phyloP scores from a whole-genome alignment of 2,888 invertebrate genomes.

The Andrena hattorfiana region DNA sequence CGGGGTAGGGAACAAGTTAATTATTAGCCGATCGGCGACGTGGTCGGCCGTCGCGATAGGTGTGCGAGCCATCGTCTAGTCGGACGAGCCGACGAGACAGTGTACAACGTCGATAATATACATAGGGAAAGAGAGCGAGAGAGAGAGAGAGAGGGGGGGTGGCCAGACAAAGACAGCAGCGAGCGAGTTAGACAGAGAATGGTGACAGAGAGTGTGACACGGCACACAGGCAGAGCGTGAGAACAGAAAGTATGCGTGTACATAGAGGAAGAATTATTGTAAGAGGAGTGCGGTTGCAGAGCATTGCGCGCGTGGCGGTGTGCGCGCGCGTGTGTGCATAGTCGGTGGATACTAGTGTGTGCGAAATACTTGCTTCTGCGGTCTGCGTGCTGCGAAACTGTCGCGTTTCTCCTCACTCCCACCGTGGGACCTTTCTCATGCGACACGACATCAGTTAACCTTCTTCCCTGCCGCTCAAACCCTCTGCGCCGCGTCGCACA shows the following conservation, averaged over 20 bases:
- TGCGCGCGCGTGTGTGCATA: not conserved
- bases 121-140: not conserved
- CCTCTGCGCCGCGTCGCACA: conserved; percentile 32
- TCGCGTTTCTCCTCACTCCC: conserved; percentile 23
- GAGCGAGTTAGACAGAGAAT: not conserved
- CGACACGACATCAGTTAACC: conserved; percentile 29
- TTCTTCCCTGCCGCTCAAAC: conserved; percentile 11
- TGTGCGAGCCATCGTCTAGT: conserved; percentile 1
- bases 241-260: not conserved
- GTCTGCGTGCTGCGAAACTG: conserved; percentile 37
- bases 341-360: conserved; percentile 4
- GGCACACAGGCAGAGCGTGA: conserved; percentile 3
- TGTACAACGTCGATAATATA: conserved; percentile 9
- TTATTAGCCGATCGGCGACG: conserved; percentile 51
- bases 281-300: conserved; percentile 36
- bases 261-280: conserved; percentile 7
- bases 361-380: conserved; percentile 61
- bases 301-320: conserved; percentile 12
- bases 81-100: not conserved
- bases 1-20: conserved; percentile 51
- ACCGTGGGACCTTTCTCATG: conserved; percentile 37
- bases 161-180: not conserved
- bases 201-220: conserved; percentile 1
- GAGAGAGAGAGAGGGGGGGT: not conserved
- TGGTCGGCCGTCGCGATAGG: conserved; percentile 17